Evolutionary conservation across 1,140 invertebrate species (phyloP).

Genomic region (Ooceraea biroi): DNA sequence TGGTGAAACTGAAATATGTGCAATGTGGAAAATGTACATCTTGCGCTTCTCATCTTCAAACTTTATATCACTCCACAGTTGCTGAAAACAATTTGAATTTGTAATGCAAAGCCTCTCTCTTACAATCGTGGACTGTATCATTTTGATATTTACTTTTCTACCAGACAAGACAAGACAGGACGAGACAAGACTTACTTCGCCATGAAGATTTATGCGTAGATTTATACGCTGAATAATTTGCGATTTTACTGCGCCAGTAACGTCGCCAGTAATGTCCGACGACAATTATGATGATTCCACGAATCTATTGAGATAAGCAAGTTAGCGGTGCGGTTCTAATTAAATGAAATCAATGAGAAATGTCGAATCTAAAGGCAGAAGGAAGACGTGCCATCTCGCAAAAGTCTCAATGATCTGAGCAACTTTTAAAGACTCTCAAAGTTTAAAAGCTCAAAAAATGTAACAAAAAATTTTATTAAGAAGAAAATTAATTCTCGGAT

Average conservation of each 20-base stretch:
- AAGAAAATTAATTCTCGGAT: not conserved
- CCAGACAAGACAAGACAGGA: too few relatives aligned
- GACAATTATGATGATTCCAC: not conserved
- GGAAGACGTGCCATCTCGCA: not conserved
- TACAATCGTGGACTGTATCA: conserved; percentile 1
- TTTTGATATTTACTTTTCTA: conserved; percentile 41
- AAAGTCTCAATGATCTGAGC: not conserved
- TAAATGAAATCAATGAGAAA: conserved; percentile 38
- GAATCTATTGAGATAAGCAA: not conserved
- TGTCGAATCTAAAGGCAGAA: not conserved
- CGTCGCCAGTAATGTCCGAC: not conserved
- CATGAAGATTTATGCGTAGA: conserved; percentile 14
- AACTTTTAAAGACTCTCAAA: not conserved
- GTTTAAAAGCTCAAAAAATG: not conserved
- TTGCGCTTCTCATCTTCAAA: conserved; percentile 17
- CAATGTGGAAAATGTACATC: conserved; percentile 23
- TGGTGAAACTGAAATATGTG: conserved; percentile 27
- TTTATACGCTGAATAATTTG: conserved; percentile 35
- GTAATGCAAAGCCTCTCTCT: conserved; percentile 34
- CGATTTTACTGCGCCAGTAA: conserved; percentile 30
- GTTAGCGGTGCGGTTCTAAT: not conserved
- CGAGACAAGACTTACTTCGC: not conserved
- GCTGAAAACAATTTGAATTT: conserved; percentile 59
- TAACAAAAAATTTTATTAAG: not conserved
- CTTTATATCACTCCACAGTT: conserved; percentile 25